phyloP scores from a whole-genome alignment of 2,888 invertebrate genomes.

The Pyrochroa serraticornis region DNA sequence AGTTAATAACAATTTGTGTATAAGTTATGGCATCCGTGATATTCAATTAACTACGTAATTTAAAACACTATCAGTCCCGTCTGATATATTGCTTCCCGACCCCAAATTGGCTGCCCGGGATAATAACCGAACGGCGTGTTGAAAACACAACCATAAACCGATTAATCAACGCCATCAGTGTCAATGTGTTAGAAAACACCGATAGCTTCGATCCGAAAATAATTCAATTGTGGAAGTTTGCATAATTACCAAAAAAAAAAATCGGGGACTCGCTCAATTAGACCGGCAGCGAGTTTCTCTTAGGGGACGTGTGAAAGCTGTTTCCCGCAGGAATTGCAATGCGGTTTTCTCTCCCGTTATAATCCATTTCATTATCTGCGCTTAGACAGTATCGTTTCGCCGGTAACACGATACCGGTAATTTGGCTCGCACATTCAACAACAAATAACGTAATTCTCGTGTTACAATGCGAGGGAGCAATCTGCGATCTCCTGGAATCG shows the following conservation, averaged over 20 bases:
- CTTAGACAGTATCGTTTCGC: conserved; percentile 31
- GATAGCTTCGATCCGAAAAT: conserved; percentile 8
- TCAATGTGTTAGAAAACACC: conserved; percentile 20
- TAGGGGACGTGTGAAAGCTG: neutral
- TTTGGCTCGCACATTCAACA: conserved; percentile 33
- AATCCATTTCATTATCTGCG: conserved; percentile 32
- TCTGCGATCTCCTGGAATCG: too few relatives aligned
- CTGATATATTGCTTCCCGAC: conserved; percentile 38
- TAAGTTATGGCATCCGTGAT: conserved; percentile 36
- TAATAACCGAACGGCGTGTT: conserved; percentile 32
- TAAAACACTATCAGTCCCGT: conserved; percentile 34
- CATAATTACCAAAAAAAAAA: conserved; percentile 10
- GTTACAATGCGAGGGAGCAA: conserved; percentile 12
- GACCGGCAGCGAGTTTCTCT: neutral
- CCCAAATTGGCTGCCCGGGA: conserved; percentile 34
- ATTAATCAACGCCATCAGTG: conserved; percentile 24
- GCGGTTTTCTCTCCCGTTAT: conserved; percentile 28
- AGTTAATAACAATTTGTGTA: conserved; percentile 33
- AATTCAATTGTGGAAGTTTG: conserved; percentile 2
- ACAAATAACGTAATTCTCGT: conserved; percentile 33
- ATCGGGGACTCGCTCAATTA: neutral
- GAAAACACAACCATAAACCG: conserved; percentile 23
- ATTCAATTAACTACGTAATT: conserved; percentile 38
- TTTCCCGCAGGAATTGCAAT: conserved; percentile 21
- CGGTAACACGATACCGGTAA: conserved; percentile 29